These are phyloP conservation scores for Saguinus imperator DNA, from an alignment of 2,113 vertebrate species.

Conservation along the genomic window DNA sequence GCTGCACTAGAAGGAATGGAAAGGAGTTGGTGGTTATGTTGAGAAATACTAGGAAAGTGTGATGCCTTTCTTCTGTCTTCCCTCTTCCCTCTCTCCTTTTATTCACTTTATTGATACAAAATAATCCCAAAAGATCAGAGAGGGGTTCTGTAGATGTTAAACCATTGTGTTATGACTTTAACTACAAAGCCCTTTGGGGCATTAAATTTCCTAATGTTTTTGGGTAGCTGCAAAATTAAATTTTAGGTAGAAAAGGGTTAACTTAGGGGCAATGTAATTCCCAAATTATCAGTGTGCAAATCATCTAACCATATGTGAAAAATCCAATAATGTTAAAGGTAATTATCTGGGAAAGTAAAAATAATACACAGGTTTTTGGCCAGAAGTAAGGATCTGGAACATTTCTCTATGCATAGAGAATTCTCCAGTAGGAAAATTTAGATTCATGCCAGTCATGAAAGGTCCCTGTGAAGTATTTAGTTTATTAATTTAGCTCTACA, in stretches of 20 bases:
- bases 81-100: not conserved
- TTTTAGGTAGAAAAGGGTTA: conserved; percentile 62
- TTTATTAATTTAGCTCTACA: not conserved
- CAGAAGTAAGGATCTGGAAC: conserved; percentile 39
- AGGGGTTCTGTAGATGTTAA: not conserved
- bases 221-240: conserved; percentile 41
- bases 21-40: not conserved
- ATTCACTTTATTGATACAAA: conserved; percentile 18
- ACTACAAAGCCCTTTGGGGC: not conserved
- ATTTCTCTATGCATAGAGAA: conserved; percentile 47
- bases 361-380: conserved; percentile 19
- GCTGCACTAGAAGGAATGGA: not conserved
- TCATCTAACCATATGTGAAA: conserved; percentile 45
- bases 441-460: not conserved
- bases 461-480: not conserved
- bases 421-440: conserved; percentile 3
- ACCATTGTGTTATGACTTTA: conserved; percentile 35
- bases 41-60: not conserved
- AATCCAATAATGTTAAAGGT: conserved; percentile 26
- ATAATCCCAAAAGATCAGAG: conserved; percentile 6
- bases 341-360: conserved; percentile 49
- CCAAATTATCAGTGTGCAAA: conserved; percentile 10
- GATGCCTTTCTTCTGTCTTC: not conserved
- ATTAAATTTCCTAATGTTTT: conserved; percentile 46
- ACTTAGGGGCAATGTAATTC: not conserved